Evolutionary conservation across 2,113 vertebrate species (phyloP).

Genomic region (Cyprichromis sp.): DNA sequence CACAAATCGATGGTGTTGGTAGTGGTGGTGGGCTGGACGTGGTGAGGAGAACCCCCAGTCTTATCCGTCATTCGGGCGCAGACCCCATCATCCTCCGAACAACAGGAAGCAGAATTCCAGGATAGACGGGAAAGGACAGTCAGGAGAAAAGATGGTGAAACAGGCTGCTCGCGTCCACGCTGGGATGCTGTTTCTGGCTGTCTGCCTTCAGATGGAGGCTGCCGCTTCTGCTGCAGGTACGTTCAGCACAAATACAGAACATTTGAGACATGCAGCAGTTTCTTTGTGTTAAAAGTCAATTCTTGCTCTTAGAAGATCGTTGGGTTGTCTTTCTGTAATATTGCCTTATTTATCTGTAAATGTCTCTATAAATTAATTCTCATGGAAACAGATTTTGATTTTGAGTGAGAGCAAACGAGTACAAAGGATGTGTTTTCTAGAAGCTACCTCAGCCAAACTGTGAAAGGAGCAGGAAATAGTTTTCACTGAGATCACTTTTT

Average conservation of each 20-base stretch:
- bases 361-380: not conserved
- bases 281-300: not conserved
- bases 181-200: slow-evolving; percentile 20
- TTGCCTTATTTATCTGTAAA: not conserved
- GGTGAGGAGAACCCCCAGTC: not conserved
- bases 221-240: slow-evolving; percentile 40
- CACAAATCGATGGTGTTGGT: slow-evolving; percentile 32
- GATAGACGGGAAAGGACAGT: not conserved
- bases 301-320: not conserved
- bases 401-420: not conserved
- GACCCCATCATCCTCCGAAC: not conserved
- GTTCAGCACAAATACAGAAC: not conserved
- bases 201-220: not conserved
- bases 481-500: not conserved
- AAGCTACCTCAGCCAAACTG: accelerated
- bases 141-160: not conserved
- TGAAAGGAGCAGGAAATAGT: not conserved
- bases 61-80: slow-evolving; percentile 42
- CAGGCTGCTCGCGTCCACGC: not conserved
- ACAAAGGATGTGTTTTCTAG: accelerated
- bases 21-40: not conserved
- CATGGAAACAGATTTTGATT: not conserved
- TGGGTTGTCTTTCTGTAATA: accelerated
- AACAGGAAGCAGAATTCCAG: not conserved
- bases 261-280: accelerated